Conservation (phyloP, 2,888 invertebrate genomes). For the Tubulanus polymorphus region DNA sequence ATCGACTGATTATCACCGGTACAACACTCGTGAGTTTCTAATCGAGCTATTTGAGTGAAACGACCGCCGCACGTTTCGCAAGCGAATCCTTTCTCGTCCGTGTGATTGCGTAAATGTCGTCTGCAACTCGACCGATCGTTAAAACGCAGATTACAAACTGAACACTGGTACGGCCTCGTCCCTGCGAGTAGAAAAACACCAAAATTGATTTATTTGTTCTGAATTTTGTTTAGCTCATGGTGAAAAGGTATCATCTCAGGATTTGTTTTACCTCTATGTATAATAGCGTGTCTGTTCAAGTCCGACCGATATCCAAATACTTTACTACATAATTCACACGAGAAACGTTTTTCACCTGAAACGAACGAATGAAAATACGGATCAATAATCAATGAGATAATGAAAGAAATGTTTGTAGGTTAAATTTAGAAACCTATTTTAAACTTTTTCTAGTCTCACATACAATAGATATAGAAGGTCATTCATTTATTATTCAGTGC, state of each 20-base stretch:
- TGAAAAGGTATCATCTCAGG: too few species aligned
- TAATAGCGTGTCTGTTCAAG: conserved; percentile 41
- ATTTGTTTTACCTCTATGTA: conserved; percentile 38
- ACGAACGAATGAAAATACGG: conserved; percentile 9
- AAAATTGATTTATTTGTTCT: neutral
- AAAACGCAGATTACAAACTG: conserved; percentile 39
- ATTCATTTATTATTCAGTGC: too few species aligned
- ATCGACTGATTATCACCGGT: neutral
- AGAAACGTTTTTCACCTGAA: conserved; percentile 43
- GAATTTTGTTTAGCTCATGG: neutral
- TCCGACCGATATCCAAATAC: conserved; percentile 48
- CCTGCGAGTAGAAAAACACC: conserved; percentile 26
- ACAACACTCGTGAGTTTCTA: conserved; percentile 34
- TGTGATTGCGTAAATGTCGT: conserved; percentile 43
- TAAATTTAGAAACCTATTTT: too few species aligned
- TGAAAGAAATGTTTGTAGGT: too few species aligned
- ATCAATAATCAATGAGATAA: neutral
- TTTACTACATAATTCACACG: conserved; percentile 40
- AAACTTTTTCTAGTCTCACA: too few species aligned
- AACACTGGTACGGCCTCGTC: conserved; percentile 42
- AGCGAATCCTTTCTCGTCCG: conserved; percentile 33
- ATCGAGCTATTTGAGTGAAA: conserved; percentile 39
- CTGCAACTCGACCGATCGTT: conserved; percentile 45
- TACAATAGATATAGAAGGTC: too few species aligned
- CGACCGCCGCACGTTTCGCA: conserved; percentile 41